These are phyloP conservation scores for Rhinoptilus africanus DNA, from an alignment of 2,113 vertebrate species.

Conservation along the genomic window DNA sequence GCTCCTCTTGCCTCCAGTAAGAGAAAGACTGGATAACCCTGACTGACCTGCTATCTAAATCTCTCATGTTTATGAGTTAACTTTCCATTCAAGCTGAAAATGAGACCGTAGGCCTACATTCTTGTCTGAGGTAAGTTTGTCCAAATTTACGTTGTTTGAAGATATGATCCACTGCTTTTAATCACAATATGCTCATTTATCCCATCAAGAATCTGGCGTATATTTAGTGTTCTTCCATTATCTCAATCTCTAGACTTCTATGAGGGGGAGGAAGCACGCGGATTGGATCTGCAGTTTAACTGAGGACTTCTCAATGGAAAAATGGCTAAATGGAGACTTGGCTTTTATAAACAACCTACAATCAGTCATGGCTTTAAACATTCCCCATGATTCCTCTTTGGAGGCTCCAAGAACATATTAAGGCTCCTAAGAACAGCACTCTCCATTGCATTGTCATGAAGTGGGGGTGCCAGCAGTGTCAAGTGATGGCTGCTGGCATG, in stretches of 20 bases:
- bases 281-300: not conserved
- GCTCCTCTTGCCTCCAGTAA: not conserved
- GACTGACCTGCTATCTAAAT: not conserved
- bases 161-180: not conserved
- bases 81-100: not conserved
- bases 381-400: not conserved
- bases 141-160: not conserved
- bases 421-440: not conserved
- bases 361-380: not conserved
- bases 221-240: not conserved
- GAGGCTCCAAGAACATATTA: not conserved
- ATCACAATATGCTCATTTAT: not conserved
- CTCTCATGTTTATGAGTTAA: not conserved
- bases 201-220: not conserved
- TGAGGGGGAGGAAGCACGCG: not conserved
- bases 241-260: not conserved
- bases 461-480: not conserved
- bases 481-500: not conserved
- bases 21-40: not conserved
- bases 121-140: not conserved
- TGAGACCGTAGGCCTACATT: not conserved
- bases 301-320: not conserved
- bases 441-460: not conserved
- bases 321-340: not conserved
- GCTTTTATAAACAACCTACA: not conserved